Evolutionary conservation across 2,797 vertebrate species (phyloP), one percentile per base, ranked within the genome.

Genomic region (Gymnothorax javanicus): DNA sequence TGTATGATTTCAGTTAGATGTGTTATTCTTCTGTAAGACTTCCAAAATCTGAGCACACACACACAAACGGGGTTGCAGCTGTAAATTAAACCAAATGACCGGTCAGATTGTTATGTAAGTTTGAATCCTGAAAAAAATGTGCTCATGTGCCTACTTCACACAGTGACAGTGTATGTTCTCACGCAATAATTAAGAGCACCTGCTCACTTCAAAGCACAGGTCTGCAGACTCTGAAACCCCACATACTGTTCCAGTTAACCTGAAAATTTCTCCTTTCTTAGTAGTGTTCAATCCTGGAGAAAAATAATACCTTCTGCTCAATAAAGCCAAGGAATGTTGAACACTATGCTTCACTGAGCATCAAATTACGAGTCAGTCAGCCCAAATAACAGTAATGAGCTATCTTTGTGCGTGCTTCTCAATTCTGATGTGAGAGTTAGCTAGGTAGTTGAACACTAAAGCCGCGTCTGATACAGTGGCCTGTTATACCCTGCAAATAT

Each of bases 121-220:
- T 50, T 20, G 17, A 79, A 20, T 77, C 73, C 13, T 33, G 3
- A 33, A 50, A 50, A 11, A 43, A 75, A 75, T n/a, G n/a, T 71
- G 71, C 33, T 17, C 75, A 52, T 20, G 75, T 33, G 2, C 33
- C 73, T 79, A 13, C 13, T 52, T 17, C 75, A 4, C 20, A 81
- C 20, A 56, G 52, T 12, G 12, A 54, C 8, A 56, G 5, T 56
- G 15, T 56, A 81, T 12, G 23, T 4, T 43, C 73, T 50, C 13
- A 77, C 73, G 20, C 73, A 77, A 77, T 77, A 77, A 77, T 77
- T 54, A 50, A 8, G 77, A n/a, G 50, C 77, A 81, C 50, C 77
- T 81, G 77, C 50, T 23, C 7, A 33, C 77, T 81, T 77, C 43
- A 77, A 77, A 77, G 73, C 73, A 77, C 43, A 33, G 27, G 73